Evolutionary conservation across 2,888 invertebrate species (phyloP).

Genomic region (Willowsia nigromaculata): DNA sequence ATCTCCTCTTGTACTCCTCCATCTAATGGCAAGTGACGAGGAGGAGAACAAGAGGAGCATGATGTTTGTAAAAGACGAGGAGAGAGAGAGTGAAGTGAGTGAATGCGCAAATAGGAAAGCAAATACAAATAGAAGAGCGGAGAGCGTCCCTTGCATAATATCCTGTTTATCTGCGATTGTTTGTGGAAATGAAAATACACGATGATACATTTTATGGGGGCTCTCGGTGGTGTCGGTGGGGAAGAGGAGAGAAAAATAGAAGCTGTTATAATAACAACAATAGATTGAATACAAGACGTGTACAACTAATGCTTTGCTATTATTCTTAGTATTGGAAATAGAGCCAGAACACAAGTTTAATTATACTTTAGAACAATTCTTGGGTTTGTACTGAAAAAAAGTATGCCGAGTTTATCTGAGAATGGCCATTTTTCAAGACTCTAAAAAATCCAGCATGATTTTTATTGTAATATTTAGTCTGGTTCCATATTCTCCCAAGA

Average conservation of each 20-base stretch:
- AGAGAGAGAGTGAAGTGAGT: constrained; percentile 56
- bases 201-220: neutral
- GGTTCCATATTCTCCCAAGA: neutral
- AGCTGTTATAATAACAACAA: constrained; percentile 11
- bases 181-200: neutral
- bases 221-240: neutral
- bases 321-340: neutral
- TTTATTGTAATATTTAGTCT: neutral
- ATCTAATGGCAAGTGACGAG: neutral
- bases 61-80: constrained; percentile 56
- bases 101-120: constrained; percentile 52
- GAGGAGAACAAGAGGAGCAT: neutral
- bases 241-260: neutral
- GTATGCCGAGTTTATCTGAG: too few species aligned
- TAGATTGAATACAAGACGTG: neutral
- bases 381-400: too few species aligned
- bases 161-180: constrained; percentile 54
- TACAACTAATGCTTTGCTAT: neutral
- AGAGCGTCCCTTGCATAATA: constrained; percentile 54
- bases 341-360: neutral
- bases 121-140: constrained; percentile 56
- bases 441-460: too few species aligned
- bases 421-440: too few species aligned
- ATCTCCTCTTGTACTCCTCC: neutral
- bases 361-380: too few species aligned